Conservation (phyloP, 1,140 invertebrate genomes). For the Caenorhabditis inopinata region DNA sequence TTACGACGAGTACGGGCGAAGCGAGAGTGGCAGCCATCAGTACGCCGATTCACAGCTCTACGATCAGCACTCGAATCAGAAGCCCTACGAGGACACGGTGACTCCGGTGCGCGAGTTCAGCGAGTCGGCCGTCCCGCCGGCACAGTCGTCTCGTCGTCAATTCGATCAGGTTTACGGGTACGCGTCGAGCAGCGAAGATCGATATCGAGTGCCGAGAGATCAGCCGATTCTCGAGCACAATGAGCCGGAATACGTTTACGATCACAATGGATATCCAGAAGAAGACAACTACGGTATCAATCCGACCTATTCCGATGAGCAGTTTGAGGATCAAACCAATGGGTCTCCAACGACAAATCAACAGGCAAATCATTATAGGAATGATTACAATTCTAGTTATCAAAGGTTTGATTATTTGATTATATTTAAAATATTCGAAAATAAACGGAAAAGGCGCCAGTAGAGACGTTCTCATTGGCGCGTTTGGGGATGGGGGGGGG, state of each 20-base stretch:
- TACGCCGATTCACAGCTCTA: too few species aligned
- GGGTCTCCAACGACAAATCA: too few species aligned
- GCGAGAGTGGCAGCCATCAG: not conserved
- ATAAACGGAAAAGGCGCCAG: too few species aligned
- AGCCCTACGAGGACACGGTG: not conserved
- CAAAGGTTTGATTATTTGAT: conserved; percentile 5
- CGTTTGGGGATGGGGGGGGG: too few species aligned
- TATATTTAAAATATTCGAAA: too few species aligned
- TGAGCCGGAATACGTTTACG: conserved; percentile 9
- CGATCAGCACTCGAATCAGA: too few species aligned
- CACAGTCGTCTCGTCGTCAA: not conserved
- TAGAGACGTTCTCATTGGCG: too few species aligned
- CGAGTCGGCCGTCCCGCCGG: not conserved
- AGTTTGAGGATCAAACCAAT: not conserved
- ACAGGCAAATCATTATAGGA: not conserved
- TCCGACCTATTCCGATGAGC: conserved; percentile 33
- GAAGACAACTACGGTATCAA: conserved; percentile 12
- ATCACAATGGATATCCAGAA: not conserved
- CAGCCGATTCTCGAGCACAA: not conserved
- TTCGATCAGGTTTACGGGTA: conserved; percentile 30
- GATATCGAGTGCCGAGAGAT: not conserved
- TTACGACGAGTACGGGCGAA: not conserved
- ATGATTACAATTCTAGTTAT: conserved; percentile 8
- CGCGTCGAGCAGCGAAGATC: not conserved
- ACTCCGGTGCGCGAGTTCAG: not conserved